Conservation (phyloP, 53 echinoderm and acorn worm species). For the Paracentrotus lividus region DNA sequence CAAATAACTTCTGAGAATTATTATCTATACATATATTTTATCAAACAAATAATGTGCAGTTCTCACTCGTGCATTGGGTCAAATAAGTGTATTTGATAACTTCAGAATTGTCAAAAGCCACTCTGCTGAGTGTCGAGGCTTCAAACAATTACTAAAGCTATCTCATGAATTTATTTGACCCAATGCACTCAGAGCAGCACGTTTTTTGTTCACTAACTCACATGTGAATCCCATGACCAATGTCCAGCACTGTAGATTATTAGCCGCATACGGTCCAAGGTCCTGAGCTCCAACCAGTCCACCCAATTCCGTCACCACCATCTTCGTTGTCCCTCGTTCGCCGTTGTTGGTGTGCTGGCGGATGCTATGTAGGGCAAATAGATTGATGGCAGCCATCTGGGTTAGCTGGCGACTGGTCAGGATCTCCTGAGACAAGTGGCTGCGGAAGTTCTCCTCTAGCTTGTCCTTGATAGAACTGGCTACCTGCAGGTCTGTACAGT, state of each 20-base stretch:
- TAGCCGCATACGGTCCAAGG: conserved; percentile 75
- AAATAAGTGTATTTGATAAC: too few species aligned
- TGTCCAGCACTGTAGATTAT: conserved; percentile 90
- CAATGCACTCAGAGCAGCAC: too few species aligned
- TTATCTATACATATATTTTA: too few species aligned
- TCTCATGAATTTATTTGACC: too few species aligned
- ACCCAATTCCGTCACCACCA: background rate
- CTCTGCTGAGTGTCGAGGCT: too few species aligned
- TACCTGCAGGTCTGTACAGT: conserved; percentile 87
- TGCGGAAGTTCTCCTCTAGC: conserved; percentile 96
- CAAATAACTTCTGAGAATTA: too few species aligned
- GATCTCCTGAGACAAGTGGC: conserved; percentile 94
- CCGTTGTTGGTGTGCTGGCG: conserved; percentile 74
- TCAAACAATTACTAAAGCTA: too few species aligned
- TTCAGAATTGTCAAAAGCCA: too few species aligned
- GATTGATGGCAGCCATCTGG: conserved; percentile 96
- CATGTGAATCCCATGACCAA: conserved; percentile 88
- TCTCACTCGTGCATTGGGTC: too few species aligned
- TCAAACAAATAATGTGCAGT: too few species aligned
- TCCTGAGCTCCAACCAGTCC: conserved; percentile 68
- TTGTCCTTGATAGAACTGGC: conserved; percentile 96
- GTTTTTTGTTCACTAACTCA: conserved; percentile 69
- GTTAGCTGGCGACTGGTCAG: conserved; percentile 94
- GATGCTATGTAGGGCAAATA: conserved; percentile 90
- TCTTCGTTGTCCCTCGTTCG: background rate